Percentiles rank a stretch among this genome's conserved stretches.
These are phyloP conservation scores for Macrophya alboannulata DNA, from an alignment of 2,888 invertebrate species.

Conservation along the genomic window DNA sequence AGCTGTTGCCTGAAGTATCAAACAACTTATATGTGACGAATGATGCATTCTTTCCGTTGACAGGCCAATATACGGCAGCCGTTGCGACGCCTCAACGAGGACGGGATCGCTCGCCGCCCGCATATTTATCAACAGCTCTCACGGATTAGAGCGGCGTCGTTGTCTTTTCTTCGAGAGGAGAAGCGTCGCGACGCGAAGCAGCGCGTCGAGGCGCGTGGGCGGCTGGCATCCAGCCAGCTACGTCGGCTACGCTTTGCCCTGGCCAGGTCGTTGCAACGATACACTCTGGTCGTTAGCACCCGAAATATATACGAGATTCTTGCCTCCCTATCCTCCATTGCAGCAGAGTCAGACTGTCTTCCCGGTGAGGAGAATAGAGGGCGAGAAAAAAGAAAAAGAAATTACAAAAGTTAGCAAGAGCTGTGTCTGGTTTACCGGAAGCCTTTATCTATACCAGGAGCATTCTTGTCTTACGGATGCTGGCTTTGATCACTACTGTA, in stretches of 20 bases:
- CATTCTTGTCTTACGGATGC: slow-evolving; percentile 39
- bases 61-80: slow-evolving; percentile 56
- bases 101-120: slow-evolving; percentile 57
- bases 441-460: slow-evolving; percentile 36
- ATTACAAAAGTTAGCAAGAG: slow-evolving; percentile 49
- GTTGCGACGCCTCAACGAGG: slow-evolving; percentile 54
- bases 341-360: slow-evolving; percentile 33
- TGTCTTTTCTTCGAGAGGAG: slow-evolving; percentile 45
- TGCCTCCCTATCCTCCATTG: background rate
- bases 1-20: slow-evolving; percentile 39
- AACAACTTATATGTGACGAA: slow-evolving; percentile 45
- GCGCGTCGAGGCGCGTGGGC: slow-evolving; percentile 35
- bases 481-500: slow-evolving; percentile 49
- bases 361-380: slow-evolving; percentile 5
- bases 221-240: slow-evolving; percentile 21
- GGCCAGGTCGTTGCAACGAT: slow-evolving; percentile 65
- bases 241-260: slow-evolving; percentile 63
- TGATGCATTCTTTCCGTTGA: slow-evolving; percentile 57
- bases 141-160: slow-evolving; percentile 67
- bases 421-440: slow-evolving; percentile 48
- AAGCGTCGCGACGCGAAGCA: slow-evolving; percentile 52
- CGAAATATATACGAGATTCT: slow-evolving; percentile 57
- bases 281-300: slow-evolving; percentile 56
- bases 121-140: slow-evolving; percentile 58
- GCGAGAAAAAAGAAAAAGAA: slow-evolving; percentile 19